Base-by-base conservation (phyloP, 2,113 vertebrate genomes). In the Pedionomus torquatus region DNA sequence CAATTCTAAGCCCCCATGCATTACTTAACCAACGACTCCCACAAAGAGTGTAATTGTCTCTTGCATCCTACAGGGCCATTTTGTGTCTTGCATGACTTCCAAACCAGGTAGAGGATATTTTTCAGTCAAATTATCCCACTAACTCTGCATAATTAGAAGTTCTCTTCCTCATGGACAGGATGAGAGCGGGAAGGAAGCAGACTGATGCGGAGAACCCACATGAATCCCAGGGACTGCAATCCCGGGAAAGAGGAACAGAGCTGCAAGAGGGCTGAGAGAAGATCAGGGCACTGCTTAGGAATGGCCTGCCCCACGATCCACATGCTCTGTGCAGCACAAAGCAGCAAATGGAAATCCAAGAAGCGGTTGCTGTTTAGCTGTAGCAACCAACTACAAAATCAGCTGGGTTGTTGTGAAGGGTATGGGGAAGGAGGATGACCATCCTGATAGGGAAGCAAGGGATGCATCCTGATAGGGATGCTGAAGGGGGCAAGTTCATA, bases 131-230 rank as follows among this genome's bases (percentile, higher is more conserved):
- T 68, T 81, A 70, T 57, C 21, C 39, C 66, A 49, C 7, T 33
- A 69, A 31, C 31, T 82, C 43, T 68, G 23, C 15, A 60, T 17
- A 43, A 10, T 41, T 71, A 63, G 55, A 78, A 7, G 4, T 72
- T 58, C 5, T 85, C 17, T 46, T 70, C 0, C 0, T 63, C 41
- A 54, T 0, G 80, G 8, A 11, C n/a, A 87, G 11, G 13, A 21
- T 70, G 51, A 89, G n/a, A 92, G 43, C 13, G 87, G 17, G 30
- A 30, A 76, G 39, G 66, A 44, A 60, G 39, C 9, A 86, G n/a
- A 81, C 4, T 2, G 4, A 64, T 13, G 20, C 2, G 1, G 10
- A 58, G 64, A 81, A 65, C 2, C 5, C 41, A 49, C 17, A 15
- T 2, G 46, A 88, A 49, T 28, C 8, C 24, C 48, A 55, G 20